Base-by-base conservation (phyloP, 2,113 vertebrate species). In the Theristicus caerulescens region DNA sequence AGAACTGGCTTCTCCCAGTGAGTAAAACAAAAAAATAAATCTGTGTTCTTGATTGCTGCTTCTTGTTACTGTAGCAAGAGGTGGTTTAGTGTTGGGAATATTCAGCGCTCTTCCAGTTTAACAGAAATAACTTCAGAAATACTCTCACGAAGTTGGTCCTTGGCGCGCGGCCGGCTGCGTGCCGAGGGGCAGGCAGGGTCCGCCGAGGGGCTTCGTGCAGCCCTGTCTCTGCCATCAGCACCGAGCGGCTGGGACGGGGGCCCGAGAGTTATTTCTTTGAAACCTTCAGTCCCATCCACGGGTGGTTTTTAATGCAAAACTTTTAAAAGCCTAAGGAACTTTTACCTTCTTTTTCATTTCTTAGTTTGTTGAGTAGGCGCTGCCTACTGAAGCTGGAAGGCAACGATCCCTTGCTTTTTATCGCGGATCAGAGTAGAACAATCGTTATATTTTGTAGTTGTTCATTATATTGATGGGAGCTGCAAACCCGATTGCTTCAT, bases 391-490 rank as follows among this genome's bases (percentile, higher is more conserved):
- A 70, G 71, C 11, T 72, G 59, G 82, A 92, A 96, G 94, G 94
- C 93, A 97, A 64, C 66, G 44, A 82, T 62, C 47, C 42, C 32
- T 70, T 90, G 81, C 42, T 90, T 95, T 98, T 96, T 94, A 16
- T 85, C 95, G 86, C 69, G 44, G 47, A 89, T 70, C 40, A 46
- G 80, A 97, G 84, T 84, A 94, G 81, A 94, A 57, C 77, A 85
- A 78, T 89, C 93, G 90, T 96, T 92, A 15, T 96, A 91, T 95
- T 96, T 97, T 96, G 87, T 96, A 96, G 94, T 85, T 96, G 40
- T 92, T 97, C 89, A 94, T 96, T 97, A 92, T 94, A 85, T 86
- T 89, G 96, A 96, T 97, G 94, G 90, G 96, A 89, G 72, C 89
- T 96, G 61, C 94, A 86, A 82, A 88, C 76, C 84, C 16, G 10